These are phyloP conservation scores for Unio delphinus DNA, from an alignment of 2,888 invertebrate genomes.

Conservation along the genomic window DNA sequence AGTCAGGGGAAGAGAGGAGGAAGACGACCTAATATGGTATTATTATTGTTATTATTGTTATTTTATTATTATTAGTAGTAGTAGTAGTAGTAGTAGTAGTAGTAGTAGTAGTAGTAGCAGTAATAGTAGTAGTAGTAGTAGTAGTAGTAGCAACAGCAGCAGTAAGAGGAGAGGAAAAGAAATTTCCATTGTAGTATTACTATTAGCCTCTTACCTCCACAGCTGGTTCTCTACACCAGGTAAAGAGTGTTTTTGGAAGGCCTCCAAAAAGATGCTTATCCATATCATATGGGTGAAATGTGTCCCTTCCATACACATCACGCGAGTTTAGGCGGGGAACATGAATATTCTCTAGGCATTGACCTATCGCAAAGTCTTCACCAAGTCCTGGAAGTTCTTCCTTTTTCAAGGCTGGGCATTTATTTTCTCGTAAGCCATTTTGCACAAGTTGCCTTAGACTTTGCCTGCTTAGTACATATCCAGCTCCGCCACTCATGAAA, in stretches of 20 bases:
- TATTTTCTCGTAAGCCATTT: conserved; percentile 75
- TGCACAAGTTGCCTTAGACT: conserved; percentile 84
- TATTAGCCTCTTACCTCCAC: conserved; percentile 18
- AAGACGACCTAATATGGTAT: too few species aligned
- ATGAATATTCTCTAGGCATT: conserved; percentile 79
- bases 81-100: too few species aligned
- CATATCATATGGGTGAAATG: conserved; percentile 93
- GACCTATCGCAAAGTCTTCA: conserved; percentile 92
- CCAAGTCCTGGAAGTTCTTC: conserved; percentile 78
- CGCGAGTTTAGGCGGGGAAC: conserved; percentile 90
- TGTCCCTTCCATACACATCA: conserved; percentile 85
- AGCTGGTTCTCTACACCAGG: conserved; percentile 13
- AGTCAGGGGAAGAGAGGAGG: too few species aligned
- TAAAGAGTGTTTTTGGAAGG: conserved; percentile 8
- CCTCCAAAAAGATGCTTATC: conserved; percentile 31
- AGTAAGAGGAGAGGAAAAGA: too few species aligned
- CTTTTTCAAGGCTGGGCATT: conserved; percentile 71
- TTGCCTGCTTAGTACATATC: conserved; percentile 89
- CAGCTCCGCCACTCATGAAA: conserved; percentile 72
- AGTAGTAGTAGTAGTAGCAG: too few species aligned
- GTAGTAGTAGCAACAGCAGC: too few species aligned
- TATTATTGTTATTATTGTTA: too few species aligned
- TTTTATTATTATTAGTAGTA: conserved; percentile 6
- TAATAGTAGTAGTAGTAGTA: too few species aligned
- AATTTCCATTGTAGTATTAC: neutral